phyloP scores from a whole-genome alignment of 2,113 vertebrate genomes.

The Strix aluco region DNA sequence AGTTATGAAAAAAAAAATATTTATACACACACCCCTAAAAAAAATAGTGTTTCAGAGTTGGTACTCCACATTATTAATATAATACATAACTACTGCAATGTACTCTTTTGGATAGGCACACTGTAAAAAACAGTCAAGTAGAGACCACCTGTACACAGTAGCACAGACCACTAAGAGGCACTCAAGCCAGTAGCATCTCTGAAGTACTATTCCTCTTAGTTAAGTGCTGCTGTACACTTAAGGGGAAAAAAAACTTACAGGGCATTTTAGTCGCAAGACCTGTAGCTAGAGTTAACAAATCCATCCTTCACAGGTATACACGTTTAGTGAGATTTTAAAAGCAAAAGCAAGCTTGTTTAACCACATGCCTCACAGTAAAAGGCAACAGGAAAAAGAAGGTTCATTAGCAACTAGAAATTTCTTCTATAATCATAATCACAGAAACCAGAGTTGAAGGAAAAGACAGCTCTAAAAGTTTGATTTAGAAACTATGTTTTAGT shows the following conservation, averaged over 20 bases:
- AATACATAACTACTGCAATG: neutral
- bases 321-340: neutral
- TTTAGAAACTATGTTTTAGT: neutral
- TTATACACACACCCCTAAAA: rapidly evolving
- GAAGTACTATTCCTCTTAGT: neutral
- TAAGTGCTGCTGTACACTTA: neutral
- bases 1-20: neutral
- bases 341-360: neutral
- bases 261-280: neutral
- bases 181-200: neutral
- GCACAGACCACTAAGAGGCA: rapidly evolving
- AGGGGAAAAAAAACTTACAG: neutral
- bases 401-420: neutral
- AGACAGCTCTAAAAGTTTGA: rapidly evolving
- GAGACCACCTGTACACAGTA: neutral
- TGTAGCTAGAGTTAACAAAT: neutral
- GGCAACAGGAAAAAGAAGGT: neutral
- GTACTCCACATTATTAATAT: neutral
- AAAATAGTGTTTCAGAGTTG: neutral
- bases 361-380: neutral
- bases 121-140: neutral
- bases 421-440: neutral
- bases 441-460: neutral
- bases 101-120: neutral
- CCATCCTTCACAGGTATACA: neutral